Evolutionary conservation across 2,797 vertebrate genomes (phyloP), one percentile per base, ranked within the genome.

Genomic region (Picus viridis): DNA sequence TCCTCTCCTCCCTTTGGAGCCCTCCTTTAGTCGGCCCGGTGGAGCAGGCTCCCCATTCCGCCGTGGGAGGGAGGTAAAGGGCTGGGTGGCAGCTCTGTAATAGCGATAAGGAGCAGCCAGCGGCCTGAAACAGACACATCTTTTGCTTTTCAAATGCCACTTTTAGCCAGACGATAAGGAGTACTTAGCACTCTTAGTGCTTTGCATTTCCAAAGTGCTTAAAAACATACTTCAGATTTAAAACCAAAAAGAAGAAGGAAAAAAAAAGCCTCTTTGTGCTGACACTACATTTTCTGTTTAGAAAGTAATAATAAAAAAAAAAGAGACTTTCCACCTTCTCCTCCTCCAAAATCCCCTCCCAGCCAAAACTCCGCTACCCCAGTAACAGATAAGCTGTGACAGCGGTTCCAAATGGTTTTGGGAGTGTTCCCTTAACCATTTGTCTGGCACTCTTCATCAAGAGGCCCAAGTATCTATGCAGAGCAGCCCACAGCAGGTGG

Each of bases 161-260:
- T 96, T 89, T 61, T 78, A 93, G 86, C 74, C 58, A 88, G 89
- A 91, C 3, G 20, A 86, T 92, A 87, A 83, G 88, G 86, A 94
- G 92, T 89, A 89, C 87, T 90, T 93, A 56, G 78, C 83, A 85
- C 87, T 94, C 83, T 83, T 88, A 93, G 90, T 81, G 78, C 95
- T 94, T 94, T 94, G 83, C 85, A 82, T 95, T 94, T 90, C 82
- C 93, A 95, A 95, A 95, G 93, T 96, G 96, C 94, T 94, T 95
- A 90, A 91, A 92, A 93, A 95, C 85, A 88, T 95, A 93, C 90
- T 96, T 96, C 68, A 88, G 85, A 88, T 90, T 88, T 94, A 92
- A 94, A 94, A 89, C 92, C 22, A 69, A 74, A 76, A 67, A 77
- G 93, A 91, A 34, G 34, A 34, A 34, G n/a, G n/a, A 94, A 94